Evolutionary conservation across 2,888 invertebrate species (phyloP).

Genomic region (Agonopterix arenella): DNA sequence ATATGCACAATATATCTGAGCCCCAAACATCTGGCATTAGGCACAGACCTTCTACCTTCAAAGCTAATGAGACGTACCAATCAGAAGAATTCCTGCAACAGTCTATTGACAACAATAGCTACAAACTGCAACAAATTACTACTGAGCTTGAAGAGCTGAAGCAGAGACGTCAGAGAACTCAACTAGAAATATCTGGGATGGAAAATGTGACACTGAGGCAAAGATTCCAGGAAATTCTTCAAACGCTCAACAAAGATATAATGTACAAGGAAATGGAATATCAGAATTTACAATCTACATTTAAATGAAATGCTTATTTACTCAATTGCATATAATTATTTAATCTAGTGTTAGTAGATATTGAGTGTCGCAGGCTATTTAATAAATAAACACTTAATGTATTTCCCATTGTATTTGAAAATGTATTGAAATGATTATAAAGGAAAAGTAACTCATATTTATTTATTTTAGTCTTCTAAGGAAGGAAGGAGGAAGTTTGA

Average conservation of each 20-base stretch:
- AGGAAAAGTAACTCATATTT: too few relatives aligned
- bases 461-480: too few relatives aligned
- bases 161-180: slow-evolving; percentile 83
- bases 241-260: slow-evolving; percentile 83
- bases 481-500: too few relatives aligned
- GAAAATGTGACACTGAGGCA: slow-evolving; percentile 88
- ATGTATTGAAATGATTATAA: too few relatives aligned
- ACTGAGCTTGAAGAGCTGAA: slow-evolving; percentile 83
- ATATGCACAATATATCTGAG: slow-evolving; percentile 9
- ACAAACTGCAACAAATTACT: slow-evolving; percentile 80
- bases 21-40: slow-evolving; percentile 6
- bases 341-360: neutral
- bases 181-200: slow-evolving; percentile 85
- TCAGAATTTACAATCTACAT: slow-evolving; percentile 16
- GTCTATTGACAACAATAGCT: slow-evolving; percentile 38
- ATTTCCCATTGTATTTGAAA: too few relatives aligned
- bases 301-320: slow-evolving; percentile 6
- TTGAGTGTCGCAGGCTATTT: too few relatives aligned
- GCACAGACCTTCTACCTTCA: slow-evolving; percentile 2
- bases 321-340: neutral
- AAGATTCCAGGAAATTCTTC: slow-evolving; percentile 85
- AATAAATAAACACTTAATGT: too few relatives aligned
- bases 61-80: slow-evolving; percentile 8
- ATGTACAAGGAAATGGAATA: slow-evolving; percentile 81
- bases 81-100: slow-evolving; percentile 12